Conservation (phyloP, 2,113 vertebrate species). For the Sminthopsis crassicaudata region DNA sequence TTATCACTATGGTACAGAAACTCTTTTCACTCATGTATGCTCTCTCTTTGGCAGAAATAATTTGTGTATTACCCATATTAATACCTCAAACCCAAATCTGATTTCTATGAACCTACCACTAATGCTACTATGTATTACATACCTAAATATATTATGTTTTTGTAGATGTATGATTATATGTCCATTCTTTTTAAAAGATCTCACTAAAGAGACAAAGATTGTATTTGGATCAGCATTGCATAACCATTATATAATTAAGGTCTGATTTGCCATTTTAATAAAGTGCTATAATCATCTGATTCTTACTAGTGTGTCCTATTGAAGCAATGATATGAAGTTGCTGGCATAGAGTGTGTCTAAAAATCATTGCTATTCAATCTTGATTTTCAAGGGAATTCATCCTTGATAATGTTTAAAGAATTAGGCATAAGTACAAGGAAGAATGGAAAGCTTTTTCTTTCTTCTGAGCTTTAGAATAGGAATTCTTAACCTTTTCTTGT, state of each 20-base stretch:
- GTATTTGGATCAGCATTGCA: neutral
- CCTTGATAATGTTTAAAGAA: constrained; percentile 2
- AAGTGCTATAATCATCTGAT: neutral
- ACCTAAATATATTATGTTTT: neutral
- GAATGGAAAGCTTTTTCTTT: neutral
- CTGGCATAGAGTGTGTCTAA: neutral
- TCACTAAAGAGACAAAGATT: neutral
- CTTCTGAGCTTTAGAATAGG: neutral
- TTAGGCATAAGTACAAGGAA: neutral
- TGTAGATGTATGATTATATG: neutral
- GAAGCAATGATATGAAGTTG: neutral
- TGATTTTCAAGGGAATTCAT: neutral
- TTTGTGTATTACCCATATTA: neutral
- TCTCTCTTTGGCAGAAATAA: neutral
- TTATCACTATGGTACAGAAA: neutral
- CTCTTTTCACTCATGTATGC: neutral
- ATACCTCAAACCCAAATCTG: neutral
- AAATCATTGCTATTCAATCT: neutral
- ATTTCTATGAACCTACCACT: neutral
- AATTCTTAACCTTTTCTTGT: neutral
- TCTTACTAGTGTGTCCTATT: neutral
- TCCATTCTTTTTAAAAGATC: neutral
- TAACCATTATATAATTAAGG: neutral
- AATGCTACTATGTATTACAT: neutral
- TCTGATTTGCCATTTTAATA: neutral